Percentiles rank a stretch among this genome's conserved stretches.
Evolutionary conservation across 92 coral and sea anemone species (phyloP).

Genomic region (Porites cylindrica): DNA sequence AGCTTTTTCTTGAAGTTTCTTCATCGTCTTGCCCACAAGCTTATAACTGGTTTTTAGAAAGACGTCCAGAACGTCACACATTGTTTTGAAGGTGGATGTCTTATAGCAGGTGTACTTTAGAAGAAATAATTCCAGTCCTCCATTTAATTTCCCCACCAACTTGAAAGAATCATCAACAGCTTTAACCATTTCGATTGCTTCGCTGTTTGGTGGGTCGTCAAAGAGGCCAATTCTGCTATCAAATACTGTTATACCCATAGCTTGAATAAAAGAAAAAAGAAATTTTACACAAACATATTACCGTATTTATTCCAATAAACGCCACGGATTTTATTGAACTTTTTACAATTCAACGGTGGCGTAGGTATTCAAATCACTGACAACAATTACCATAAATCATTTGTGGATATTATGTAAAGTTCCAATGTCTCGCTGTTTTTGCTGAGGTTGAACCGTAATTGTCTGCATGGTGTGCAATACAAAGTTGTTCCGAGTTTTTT

Average conservation of each 20-base stretch:
- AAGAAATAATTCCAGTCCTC: not conserved
- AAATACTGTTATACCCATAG: not conserved
- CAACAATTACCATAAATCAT: no score
- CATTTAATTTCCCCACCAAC: not conserved
- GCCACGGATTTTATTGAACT: not conserved
- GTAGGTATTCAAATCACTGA: no score
- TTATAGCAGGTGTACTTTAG: not conserved
- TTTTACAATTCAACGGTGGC: no score
- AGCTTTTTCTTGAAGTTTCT: not conserved
- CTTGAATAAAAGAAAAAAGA: not conserved
- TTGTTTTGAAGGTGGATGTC: not conserved
- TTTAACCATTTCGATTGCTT: slow-evolving; percentile 1
- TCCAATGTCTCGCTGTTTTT: no score
- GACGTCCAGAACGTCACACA: not conserved
- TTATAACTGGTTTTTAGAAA: not conserved
- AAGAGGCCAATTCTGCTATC: not conserved
- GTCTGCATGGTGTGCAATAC: no score
- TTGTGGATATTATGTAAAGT: no score
- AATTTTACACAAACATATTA: not conserved
- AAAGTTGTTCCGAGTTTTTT: no score
- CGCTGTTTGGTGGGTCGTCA: slow-evolving; percentile 23
- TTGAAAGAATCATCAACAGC: not conserved
- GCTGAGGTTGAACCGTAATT: no score
- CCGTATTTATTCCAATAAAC: not conserved
- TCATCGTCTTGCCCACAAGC: slow-evolving; percentile 4